Evolutionary conservation across 2,888 invertebrate species (phyloP).

Genomic region (Parthenolecanium corni): DNA sequence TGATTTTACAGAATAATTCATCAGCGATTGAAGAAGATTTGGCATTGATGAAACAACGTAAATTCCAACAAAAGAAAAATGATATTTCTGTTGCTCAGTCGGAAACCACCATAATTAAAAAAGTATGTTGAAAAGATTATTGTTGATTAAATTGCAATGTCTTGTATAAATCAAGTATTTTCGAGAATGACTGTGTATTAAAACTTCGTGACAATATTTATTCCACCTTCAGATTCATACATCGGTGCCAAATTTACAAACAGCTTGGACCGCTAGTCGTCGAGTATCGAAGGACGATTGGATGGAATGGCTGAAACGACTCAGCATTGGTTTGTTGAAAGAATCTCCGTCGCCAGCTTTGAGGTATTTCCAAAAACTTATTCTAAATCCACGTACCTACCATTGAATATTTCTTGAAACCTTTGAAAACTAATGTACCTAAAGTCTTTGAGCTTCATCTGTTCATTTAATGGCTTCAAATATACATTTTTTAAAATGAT

Average conservation of each 20-base stretch:
- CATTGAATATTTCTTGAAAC: no score
- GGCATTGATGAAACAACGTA: conserved; percentile 50
- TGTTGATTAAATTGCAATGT: no score
- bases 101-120: conserved; percentile 45
- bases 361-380: no score
- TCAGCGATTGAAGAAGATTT: conserved; percentile 66
- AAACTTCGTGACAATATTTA: no score
- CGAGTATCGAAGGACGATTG: conserved; percentile 96
- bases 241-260: conserved; percentile 68
- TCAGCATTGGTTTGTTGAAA: conserved; percentile 85
- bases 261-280: conserved; percentile 83
- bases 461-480: no score
- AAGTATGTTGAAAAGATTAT: conserved; percentile 8
- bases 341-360: conserved; percentile 92
- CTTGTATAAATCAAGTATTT: no score
- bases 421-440: no score
- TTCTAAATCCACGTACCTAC: no score
- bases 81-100: conserved; percentile 52
- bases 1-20: conserved; percentile 41
- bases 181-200: no score
- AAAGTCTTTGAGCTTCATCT: no score
- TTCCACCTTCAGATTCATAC: conserved; percentile 53
- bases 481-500: no score
- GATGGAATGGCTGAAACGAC: conserved; percentile 88
- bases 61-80: conserved; percentile 56